Base-by-base conservation (phyloP, 2,113 vertebrate species). In the Helogale parvula region DNA sequence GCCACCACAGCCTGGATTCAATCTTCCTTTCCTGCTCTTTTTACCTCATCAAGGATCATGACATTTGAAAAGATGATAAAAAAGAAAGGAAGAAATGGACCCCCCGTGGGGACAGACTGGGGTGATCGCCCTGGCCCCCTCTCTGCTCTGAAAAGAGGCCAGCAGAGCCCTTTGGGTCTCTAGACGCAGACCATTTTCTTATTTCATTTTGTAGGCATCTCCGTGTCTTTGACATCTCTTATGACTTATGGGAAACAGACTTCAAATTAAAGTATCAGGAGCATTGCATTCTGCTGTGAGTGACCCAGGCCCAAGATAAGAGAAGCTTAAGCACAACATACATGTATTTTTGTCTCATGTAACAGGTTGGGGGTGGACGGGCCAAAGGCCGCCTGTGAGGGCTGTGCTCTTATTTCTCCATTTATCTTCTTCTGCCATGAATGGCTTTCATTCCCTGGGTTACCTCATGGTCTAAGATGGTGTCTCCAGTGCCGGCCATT, bases 241-340 rank as follows among this genome's bases (percentile, higher is more conserved):
- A 31, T 52, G 97, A 95, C 54, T 89, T 81, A 96, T 82, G 50
- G 82, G 71, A 93, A 93, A 81, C 23, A 92, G 77, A 95, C 90
- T 47, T 83, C 54, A 93, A 95, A 60, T 97, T 25, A 83, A 94
- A 93, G 65, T 87, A 50, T 65, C 35, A 38, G 33, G 11, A 29
- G 74, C 65, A 79, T 85, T 71, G 47, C 12, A 60, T 29, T 88
- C 50, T 72, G 77, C 45, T 74, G 13, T 23, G 90, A 86, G 38
- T 81, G 96, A 57, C 71, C 38, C 45, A 29, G 72, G 57, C 82
- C 41, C 94, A 65, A 69, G 96, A 50, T 45, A 71, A 84, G 19
- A 41, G 80, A 81, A 81, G n/a, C 31, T n/a, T n/a, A 57, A 50
- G 47, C 35, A 69, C 50, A 71, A 13, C 11, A 8, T 25, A 79